Evolutionary conservation across 2,797 vertebrate genomes (phyloP).

Genomic region (Enteromius trimaculatus): DNA sequence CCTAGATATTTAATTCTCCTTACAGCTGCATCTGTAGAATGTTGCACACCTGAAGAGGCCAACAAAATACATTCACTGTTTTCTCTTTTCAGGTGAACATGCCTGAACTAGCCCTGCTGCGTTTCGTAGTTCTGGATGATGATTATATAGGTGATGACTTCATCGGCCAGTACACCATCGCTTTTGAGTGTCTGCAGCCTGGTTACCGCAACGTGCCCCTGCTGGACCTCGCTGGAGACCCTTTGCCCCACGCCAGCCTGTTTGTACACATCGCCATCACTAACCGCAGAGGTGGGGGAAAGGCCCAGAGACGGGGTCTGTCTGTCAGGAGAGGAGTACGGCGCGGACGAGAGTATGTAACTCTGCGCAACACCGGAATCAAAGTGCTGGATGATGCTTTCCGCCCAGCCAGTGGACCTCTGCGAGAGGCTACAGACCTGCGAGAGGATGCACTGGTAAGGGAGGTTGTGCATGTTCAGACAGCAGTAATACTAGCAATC

Average conservation of each 20-base stretch:
- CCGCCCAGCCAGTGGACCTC: conserved; percentile 81
- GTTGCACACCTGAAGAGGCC: background rate
- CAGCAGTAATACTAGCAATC: background rate
- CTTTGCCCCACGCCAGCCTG: conserved; percentile 89
- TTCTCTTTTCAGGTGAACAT: conserved; percentile 82
- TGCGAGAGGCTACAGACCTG: conserved; percentile 92
- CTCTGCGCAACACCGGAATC: conserved; percentile 88
- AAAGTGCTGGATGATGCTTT: conserved; percentile 93
- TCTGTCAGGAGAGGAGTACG: conserved; percentile 88
- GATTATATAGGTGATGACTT: conserved; percentile 98
- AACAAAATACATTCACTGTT: background rate
- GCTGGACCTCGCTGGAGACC: conserved; percentile 87
- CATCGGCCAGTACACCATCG: conserved; percentile 94
- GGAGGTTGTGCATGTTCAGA: background rate
- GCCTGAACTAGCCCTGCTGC: conserved; percentile 93
- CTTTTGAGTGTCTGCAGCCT: conserved; percentile 93
- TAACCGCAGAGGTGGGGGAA: conserved; percentile 90
- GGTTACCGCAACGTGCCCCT: conserved; percentile 94
- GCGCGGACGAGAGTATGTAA: conserved; percentile 89
- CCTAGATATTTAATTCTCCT: background rate
- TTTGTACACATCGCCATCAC: conserved; percentile 95
- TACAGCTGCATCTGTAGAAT: background rate
- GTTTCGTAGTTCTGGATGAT: conserved; percentile 95
- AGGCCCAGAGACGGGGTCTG: conserved; percentile 90
- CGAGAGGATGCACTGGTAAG: conserved; percentile 93